These are phyloP conservation scores for Cyclopterus lumpus DNA, from an alignment of 2,797 vertebrate genomes.

Conservation along the genomic window DNA sequence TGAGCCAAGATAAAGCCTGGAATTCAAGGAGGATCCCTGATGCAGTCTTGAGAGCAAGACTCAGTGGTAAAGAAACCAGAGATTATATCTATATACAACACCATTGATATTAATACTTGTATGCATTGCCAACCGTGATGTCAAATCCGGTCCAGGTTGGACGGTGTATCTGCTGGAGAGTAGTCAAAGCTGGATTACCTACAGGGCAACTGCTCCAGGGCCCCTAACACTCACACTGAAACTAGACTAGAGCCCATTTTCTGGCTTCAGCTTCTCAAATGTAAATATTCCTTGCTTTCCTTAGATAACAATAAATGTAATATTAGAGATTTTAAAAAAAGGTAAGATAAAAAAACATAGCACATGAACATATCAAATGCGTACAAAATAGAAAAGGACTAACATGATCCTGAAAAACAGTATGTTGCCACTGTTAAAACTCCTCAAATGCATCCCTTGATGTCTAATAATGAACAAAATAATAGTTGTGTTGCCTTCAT, in stretches of 20 bases:
- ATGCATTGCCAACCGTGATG: background rate
- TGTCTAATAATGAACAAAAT: background rate
- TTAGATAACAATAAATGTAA: background rate
- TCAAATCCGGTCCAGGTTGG: background rate
- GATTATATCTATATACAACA: background rate
- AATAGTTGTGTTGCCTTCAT: background rate
- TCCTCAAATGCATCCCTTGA: background rate
- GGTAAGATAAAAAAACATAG: background rate
- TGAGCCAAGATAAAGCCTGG: conserved; percentile 66
- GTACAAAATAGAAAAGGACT: background rate
- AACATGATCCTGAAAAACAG: background rate
- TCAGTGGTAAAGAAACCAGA: conserved; percentile 73
- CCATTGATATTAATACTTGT: background rate
- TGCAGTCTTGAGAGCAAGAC: conserved; percentile 65
- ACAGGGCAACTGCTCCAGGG: background rate
- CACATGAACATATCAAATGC: background rate
- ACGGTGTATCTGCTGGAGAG: background rate
- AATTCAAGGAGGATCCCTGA: conserved; percentile 78
- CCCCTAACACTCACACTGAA: background rate
- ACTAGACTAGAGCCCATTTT: background rate
- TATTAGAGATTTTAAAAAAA: background rate
- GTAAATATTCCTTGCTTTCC: background rate
- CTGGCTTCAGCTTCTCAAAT: background rate
- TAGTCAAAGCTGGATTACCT: background rate
- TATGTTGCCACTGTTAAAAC: background rate